Base-by-base conservation (phyloP, 2,888 invertebrate species). In the Acanthosepion pharaonis region DNA sequence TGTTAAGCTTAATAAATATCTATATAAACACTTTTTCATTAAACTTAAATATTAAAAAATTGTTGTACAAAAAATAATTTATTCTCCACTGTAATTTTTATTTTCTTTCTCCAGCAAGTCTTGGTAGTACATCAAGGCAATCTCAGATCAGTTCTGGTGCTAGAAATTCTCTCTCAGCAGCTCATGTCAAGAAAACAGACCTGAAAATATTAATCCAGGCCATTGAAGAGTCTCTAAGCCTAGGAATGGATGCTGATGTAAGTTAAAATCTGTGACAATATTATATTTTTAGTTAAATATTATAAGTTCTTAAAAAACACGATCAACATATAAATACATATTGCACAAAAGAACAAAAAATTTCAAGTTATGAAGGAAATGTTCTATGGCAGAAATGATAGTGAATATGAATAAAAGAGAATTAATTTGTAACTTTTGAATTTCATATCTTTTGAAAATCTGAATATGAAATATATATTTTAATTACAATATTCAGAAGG, bases 181-280 rank as follows among this genome's bases (percentile, higher is more conserved):
- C 97, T 15, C 97, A 97, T n/a, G 97, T 97, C 95, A 95, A 96
- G 94, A 97, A 97, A 94, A 97, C 97, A 95, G 95, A 97, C n/a
- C 95, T 97, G 28, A 97, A 49, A 53, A 49, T 53, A 93, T 93
- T 97, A 15, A 96, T 96, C 8, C 97, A 97, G 95, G 96, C 96
- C 25, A 96, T 97, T 91, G 96, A 97, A 94, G 97, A 97, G 94
- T 96, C 97, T 94, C 96, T 97, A 33, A 96, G 96, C 55, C 97
- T 97, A 9, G 96, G 97, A 94, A 96, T 97, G 42, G 96, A 96
- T 49, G 96, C 95, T 59, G 96, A 97, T 96, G 97, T 97, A 94
- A 78, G 94, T 53, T 4, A 78, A 78, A n/a, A 33, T 33, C 11
- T 78, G 11, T 78, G 3, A 33, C 15, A 78, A n/a, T 8, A 9